phyloP scores from a whole-genome alignment of 2,113 vertebrate species.

The Oncorhynchus clarkii region DNA sequence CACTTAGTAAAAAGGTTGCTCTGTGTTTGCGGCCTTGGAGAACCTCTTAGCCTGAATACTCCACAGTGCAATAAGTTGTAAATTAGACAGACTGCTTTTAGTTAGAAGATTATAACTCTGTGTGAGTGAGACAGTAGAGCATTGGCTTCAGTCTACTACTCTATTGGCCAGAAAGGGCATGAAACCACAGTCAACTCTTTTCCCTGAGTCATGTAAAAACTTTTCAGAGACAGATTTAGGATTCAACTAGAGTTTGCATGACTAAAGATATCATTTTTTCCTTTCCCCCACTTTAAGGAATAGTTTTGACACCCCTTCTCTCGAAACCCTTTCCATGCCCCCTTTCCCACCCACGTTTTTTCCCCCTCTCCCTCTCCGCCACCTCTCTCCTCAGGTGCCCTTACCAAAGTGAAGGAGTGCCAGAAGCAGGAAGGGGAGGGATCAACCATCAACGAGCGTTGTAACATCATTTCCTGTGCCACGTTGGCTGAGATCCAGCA shows the following conservation, averaged over 20 bases:
- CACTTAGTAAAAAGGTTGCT: not conserved
- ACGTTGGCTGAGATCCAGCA: slow-evolving; percentile 97
- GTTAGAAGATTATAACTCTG: not conserved
- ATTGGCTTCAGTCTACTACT: not conserved
- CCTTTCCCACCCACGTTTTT: too few relatives aligned
- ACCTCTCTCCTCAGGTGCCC: slow-evolving; percentile 76
- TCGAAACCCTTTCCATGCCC: too few relatives aligned
- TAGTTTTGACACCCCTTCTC: too few relatives aligned
- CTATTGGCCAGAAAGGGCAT: too few relatives aligned
- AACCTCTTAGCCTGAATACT: not conserved
- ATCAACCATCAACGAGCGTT: slow-evolving; percentile 84
- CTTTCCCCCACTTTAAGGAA: too few relatives aligned
- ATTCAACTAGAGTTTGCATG: too few relatives aligned
- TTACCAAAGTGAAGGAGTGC: slow-evolving; percentile 96
- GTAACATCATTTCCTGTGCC: slow-evolving; percentile 97
- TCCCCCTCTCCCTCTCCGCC: not conserved
- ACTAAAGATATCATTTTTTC: too few relatives aligned
- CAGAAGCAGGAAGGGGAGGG: slow-evolving; percentile 86
- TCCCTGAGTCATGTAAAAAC: too few relatives aligned
- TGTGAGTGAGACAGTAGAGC: not conserved
- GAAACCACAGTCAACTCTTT: too few relatives aligned
- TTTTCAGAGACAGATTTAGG: too few relatives aligned
- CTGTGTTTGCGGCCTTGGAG: not conserved
- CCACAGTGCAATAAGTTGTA: not conserved
- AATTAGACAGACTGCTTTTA: not conserved